Evolutionary conservation across 2,797 vertebrate species (phyloP).

Genomic region (Paguma larvata): DNA sequence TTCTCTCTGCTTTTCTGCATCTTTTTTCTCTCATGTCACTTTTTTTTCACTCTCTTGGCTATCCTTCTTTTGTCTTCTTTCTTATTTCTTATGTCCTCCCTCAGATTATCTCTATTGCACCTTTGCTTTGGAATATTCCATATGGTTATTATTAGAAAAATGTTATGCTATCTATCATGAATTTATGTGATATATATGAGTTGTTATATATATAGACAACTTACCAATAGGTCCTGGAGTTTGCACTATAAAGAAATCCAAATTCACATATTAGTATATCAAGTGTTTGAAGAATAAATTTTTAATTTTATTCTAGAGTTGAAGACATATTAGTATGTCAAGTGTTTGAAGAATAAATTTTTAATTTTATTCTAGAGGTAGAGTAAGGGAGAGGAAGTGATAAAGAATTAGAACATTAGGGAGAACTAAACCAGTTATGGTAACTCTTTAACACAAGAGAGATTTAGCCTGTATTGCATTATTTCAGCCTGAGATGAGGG

Average conservation of each 20-base stretch:
- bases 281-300: background rate
- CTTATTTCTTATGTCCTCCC: background rate
- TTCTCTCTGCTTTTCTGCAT: background rate
- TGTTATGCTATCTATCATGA: background rate
- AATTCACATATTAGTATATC: constrained; percentile 46
- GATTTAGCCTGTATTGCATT: background rate
- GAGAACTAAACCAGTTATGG: background rate
- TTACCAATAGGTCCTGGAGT: constrained; percentile 76
- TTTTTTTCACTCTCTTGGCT: background rate
- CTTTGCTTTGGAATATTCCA: constrained; percentile 2
- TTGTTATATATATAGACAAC: background rate
- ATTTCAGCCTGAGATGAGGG: background rate
- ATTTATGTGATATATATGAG: background rate
- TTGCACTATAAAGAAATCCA: constrained; percentile 75
- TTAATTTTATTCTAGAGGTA: background rate
- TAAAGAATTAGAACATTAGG: background rate
- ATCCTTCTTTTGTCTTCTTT: background rate
- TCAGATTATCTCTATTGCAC: background rate
- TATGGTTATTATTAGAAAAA: background rate
- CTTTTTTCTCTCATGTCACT: background rate
- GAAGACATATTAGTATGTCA: constrained; percentile 27
- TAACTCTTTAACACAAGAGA: background rate
- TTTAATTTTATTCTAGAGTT: background rate
- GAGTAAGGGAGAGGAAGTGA: background rate
- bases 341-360: constrained; percentile 20